Base-by-base conservation (phyloP, 2,113 vertebrate species). In the Peromyscus californicus region DNA sequence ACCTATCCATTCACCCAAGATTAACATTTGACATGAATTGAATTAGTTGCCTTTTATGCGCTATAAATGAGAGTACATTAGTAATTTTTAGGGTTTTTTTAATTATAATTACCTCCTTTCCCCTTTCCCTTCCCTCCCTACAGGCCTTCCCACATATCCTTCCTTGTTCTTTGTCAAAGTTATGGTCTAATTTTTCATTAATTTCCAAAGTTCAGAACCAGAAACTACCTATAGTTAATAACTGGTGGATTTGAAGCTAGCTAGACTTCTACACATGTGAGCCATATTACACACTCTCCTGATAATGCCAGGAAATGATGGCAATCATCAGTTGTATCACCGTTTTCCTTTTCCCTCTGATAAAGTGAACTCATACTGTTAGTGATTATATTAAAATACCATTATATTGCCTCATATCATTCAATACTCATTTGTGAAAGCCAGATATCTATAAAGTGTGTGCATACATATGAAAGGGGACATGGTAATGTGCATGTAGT, bases 201-300 rank as follows among this genome's bases (percentile, higher is more conserved):
- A 90, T 89, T 79, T 85, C 42, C 83, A 92, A 93, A 59, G 36
- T 82, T 29, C 69, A 85, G 54, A 91, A 76, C 19, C 17, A 92
- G 54, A 94, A 89, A 69, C 42, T 92, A 21, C 69, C 83, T 85
- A 54, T 54, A 88, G 36, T 70, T 21, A 36, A 10, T 83, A 51
- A 7, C 36, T 95, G 87, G 39, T 75, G 72, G 72, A 74, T 92
- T 85, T 94, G 75, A 72, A 45, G 39, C 22, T 39, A 75, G 29
- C 54, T 78, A 57, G 33, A 65, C 17, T 84, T 92, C 42, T 72
- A 65, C n/a, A 48, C 39, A 65, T 57, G 15, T 54, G 54, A 91
- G 3, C 80, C 24, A 79, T 78, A 84, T 57, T 39, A 17, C 7
- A 24, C 31, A 89, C 10, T 76, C 9, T 57, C 24, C 10, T n/a